Evolutionary conservation across 2,797 vertebrate genomes (phyloP).

Genomic region (Allenopithecus nigroviridis): DNA sequence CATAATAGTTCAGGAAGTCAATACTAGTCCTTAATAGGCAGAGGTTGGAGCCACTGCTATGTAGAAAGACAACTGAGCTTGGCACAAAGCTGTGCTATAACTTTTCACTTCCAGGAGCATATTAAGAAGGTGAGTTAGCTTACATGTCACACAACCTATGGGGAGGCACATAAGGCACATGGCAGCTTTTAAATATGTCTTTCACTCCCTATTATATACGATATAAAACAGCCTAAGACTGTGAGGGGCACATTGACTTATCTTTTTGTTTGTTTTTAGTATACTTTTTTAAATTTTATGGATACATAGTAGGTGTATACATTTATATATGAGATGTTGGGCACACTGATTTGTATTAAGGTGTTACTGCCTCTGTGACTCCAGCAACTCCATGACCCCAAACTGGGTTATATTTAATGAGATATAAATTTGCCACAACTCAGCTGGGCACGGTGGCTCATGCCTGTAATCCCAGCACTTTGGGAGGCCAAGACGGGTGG

Average conservation of each 20-base stretch:
- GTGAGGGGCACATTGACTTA: neutral
- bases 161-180: no score
- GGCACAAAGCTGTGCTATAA: neutral
- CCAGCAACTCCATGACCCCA: neutral
- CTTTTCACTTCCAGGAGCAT: neutral
- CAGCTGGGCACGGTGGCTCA: fast-evolving
- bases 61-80: neutral
- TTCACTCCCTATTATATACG: neutral
- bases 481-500: no score
- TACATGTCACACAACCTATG: neutral
- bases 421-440: neutral
- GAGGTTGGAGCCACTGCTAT: neutral
- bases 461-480: no score
- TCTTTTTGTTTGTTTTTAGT: no score
- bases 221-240: neutral
- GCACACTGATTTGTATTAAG: neutral
- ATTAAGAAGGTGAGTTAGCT: neutral
- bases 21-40: neutral
- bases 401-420: neutral
- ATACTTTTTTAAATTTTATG: no score
- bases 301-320: no score
- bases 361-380: neutral
- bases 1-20: neutral
- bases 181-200: neutral
- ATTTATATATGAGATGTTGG: neutral